Evolutionary conservation across 2,888 invertebrate genomes (phyloP).

Genomic region (Morpho achilles): DNA sequence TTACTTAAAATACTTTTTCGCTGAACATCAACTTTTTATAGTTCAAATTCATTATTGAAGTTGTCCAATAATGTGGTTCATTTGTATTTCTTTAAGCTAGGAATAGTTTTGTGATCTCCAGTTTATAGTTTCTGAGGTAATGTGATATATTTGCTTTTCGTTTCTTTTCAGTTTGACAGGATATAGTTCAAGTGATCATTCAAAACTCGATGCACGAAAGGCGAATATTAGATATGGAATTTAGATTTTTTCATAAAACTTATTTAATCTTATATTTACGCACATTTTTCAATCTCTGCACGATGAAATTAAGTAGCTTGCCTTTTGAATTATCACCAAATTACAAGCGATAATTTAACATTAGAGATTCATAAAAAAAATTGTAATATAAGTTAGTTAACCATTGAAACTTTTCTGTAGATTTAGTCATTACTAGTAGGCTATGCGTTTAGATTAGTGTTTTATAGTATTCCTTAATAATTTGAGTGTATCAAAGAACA

Average conservation of each 20-base stretch:
- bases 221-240: constrained; percentile 6
- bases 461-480: constrained; percentile 60
- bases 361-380: constrained; percentile 26
- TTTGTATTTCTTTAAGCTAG: constrained; percentile 51
- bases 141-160: constrained; percentile 28
- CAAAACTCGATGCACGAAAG: constrained; percentile 6
- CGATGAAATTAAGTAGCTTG: constrained; percentile 14
- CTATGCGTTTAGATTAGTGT: constrained; percentile 17
- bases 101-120: constrained; percentile 71
- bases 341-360: constrained; percentile 18
- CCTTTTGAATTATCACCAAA: constrained; percentile 17
- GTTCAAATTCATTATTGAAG: background rate
- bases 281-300: constrained; percentile 13
- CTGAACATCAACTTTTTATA: too few species aligned
- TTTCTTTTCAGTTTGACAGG: constrained; percentile 3
- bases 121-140: constrained; percentile 47
- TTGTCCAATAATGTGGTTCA: constrained; percentile 12
- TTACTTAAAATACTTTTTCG: constrained; percentile 1
- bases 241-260: background rate
- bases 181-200: background rate
- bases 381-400: constrained; percentile 29
- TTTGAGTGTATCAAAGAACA: constrained; percentile 39
- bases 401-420: constrained; percentile 27
- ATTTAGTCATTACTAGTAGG: constrained; percentile 24
- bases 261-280: constrained; percentile 5